Base-by-base conservation (phyloP, 2,888 invertebrate species). In the Aporophyla nigra region DNA sequence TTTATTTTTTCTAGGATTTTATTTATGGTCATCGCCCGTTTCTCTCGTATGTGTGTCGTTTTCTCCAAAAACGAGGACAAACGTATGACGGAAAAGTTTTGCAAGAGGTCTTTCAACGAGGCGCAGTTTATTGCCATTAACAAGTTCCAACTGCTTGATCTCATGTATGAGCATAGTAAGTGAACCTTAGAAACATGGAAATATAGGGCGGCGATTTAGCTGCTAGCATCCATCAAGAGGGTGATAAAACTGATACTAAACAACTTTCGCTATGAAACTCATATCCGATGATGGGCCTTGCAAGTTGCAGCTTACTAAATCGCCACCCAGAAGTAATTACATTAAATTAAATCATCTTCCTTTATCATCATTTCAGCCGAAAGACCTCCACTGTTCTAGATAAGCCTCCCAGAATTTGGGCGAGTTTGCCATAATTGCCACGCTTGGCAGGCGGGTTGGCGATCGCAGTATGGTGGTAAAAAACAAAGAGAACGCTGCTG, bases 111-210 rank as follows among this genome's bases (percentile, higher is more conserved):
- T 4, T 92, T 85, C 71, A 79, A 80, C 9, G 94, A 94, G 81
- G 89, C 88, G 0, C 80, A 90, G 49, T 93, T 86, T 77, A 93
- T 93, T 5, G 90, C 88, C 0, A 6, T n/a, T 1, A 85, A 92
- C 61, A 75, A 85, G 3, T 93, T 86, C 68, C 56, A 68, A 33
- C 19, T 84, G 7, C 76, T 86, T 0, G 94, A 95, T 78, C 85
- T 95, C 27, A 75, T 95, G 59, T 72, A 92, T 79, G 94, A 95
- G 87, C 88, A 92, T 33, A 91, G 95, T 94, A 89, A 90, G 92
- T 87, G 56, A 59, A 74, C 33, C 33, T 19, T 43, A 24, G 16
- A n/a, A 33, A 33, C 33, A n/a, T 10, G 10, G n/a, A n/a, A 9
- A 16, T 9, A 51, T 3, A 53, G 9, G 9, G 2, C 21, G 51